Conservation (phyloP, 2,888 invertebrate species). For the Hoplodrina ambigua region DNA sequence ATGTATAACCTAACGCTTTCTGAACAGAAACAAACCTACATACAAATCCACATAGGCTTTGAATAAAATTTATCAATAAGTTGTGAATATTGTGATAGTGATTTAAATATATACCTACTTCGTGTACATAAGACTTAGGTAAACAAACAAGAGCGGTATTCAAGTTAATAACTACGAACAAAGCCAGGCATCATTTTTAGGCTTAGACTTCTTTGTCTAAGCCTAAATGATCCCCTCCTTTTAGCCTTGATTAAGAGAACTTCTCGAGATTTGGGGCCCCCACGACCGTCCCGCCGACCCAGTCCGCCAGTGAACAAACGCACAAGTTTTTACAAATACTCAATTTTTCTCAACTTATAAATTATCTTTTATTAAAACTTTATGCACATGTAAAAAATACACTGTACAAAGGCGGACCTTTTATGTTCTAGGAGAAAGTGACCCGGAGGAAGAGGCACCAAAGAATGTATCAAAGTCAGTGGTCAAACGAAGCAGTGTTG, state of each 20-base stretch:
- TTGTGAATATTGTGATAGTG: too few species aligned
- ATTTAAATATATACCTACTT: neutral
- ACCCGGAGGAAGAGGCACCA: slow-evolving; percentile 56
- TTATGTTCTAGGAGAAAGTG: slow-evolving; percentile 70
- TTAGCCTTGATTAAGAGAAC: too few species aligned
- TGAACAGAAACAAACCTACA: neutral
- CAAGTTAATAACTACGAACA: neutral
- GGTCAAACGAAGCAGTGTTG: slow-evolving; percentile 66
- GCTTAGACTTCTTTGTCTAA: too few species aligned
- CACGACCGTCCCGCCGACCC: too few species aligned
- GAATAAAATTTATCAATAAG: neutral
- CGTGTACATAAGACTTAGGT: neutral
- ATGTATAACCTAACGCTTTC: neutral
- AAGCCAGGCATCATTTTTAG: too few species aligned
- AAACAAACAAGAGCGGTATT: neutral
- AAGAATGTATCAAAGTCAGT: slow-evolving; percentile 62
- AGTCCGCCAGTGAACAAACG: too few species aligned
- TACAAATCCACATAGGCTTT: neutral
- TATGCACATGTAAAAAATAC: too few species aligned
- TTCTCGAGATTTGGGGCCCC: too few species aligned
- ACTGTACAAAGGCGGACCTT: too few species aligned
- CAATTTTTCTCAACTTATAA: too few species aligned
- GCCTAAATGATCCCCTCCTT: too few species aligned
- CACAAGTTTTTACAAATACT: neutral
- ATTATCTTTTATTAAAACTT: neutral